These are phyloP conservation scores for Luffia ferchaultella DNA, from an alignment of 2,888 invertebrate species.

Conservation along the genomic window DNA sequence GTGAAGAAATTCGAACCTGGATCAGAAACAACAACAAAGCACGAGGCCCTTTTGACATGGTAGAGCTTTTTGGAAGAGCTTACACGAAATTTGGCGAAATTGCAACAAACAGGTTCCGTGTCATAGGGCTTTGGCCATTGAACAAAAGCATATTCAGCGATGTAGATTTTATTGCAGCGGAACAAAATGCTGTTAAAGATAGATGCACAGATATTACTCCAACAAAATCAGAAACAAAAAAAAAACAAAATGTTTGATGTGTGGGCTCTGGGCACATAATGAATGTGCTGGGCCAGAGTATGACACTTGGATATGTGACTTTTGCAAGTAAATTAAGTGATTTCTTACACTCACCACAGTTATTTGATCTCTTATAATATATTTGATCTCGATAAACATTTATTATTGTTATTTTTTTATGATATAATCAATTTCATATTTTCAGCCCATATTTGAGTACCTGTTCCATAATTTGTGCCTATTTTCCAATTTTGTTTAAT, in stretches of 20 bases:
- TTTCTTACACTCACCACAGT: no score
- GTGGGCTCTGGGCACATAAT: no score
- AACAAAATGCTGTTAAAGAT: conserved; percentile 16
- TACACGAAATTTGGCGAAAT: conserved; percentile 18
- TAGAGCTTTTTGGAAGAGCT: conserved; percentile 19
- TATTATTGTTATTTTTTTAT: no score
- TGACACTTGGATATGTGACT: no score
- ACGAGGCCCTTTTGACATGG: conserved; percentile 18
- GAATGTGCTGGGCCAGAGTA: no score
- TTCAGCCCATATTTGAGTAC: neutral
- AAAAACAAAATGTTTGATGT: conserved; percentile 13
- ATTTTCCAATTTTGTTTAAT: neutral
- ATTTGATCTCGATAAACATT: no score
- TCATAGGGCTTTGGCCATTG: conserved; percentile 19
- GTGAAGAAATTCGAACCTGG: conserved; percentile 22
- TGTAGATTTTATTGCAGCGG: conserved; percentile 13
- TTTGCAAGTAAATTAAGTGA: no score
- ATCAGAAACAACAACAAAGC: conserved; percentile 19
- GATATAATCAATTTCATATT: neutral
- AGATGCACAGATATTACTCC: conserved; percentile 12
- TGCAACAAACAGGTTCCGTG: conserved; percentile 17
- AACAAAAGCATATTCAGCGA: conserved; percentile 17
- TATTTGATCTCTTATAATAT: no score
- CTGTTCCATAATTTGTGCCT: neutral
- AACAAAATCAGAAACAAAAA: conserved; percentile 13